phyloP scores from a whole-genome alignment of 2,113 vertebrate species.

The Equus quagga region DNA sequence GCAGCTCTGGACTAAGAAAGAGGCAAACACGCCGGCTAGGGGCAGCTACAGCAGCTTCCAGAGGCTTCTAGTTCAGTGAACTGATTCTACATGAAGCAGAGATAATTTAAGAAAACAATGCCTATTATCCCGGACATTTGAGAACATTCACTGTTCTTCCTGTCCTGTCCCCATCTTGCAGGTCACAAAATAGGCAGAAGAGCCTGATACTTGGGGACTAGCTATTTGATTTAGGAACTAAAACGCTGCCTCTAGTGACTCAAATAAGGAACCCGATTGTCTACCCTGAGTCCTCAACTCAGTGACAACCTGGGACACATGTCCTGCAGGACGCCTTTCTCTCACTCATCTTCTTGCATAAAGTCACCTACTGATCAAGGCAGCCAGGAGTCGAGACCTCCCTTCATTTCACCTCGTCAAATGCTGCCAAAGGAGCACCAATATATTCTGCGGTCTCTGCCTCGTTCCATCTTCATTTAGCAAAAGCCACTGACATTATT shows the following conservation, averaged over 20 bases:
- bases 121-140: constrained; percentile 66
- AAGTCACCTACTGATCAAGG: background rate
- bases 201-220: background rate
- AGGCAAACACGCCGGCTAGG: background rate
- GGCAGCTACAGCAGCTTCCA: background rate
- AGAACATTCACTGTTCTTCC: background rate
- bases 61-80: background rate
- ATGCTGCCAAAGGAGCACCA: background rate
- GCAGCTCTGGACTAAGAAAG: background rate
- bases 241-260: constrained; percentile 34
- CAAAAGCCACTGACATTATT: background rate
- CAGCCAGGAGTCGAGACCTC: background rate
- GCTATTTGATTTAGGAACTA: background rate
- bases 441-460: background rate
- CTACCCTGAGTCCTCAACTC: background rate
- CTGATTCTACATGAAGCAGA: background rate
- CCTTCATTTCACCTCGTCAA: background rate
- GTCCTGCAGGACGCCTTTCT: background rate
- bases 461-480: background rate
- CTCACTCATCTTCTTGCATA: background rate
- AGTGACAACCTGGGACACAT: constrained; percentile 18
- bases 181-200: constrained; percentile 61
- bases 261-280: constrained; percentile 10
- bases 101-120: constrained; percentile 64
- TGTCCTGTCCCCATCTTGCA: background rate